Percentiles rank a stretch among this genome's conserved stretches.
Evolutionary conservation across 2,113 vertebrate genomes (phyloP).

Genomic region (Heterotilapia buettikoferi): DNA sequence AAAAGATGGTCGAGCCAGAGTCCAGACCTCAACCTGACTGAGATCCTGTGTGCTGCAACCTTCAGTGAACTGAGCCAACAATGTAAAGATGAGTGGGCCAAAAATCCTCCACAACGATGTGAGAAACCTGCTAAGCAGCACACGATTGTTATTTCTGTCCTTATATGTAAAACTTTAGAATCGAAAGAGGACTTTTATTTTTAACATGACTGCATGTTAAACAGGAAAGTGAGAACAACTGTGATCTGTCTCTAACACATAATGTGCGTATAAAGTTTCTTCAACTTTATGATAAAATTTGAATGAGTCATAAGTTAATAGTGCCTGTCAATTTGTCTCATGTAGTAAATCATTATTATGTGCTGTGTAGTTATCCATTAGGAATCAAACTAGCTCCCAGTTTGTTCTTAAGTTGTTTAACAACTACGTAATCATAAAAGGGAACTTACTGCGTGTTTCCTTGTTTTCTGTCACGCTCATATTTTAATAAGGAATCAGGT

Average conservation of each 20-base stretch:
- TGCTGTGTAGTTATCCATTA: background rate
- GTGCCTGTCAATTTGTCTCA: background rate
- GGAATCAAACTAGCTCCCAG: background rate
- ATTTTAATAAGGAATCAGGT: background rate
- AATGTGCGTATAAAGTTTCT: background rate
- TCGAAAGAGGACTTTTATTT: background rate
- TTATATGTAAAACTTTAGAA: background rate
- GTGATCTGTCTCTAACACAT: background rate
- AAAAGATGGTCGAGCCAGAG: background rate
- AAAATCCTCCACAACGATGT: background rate
- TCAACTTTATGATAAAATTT: background rate
- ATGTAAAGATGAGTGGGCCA: background rate
- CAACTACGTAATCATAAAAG: background rate
- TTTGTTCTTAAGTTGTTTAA: background rate
- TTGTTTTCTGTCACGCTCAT: background rate
- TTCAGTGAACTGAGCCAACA: background rate
- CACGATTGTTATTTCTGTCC: background rate
- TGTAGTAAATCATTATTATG: background rate
- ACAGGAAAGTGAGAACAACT: background rate
- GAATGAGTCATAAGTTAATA: fast-evolving
- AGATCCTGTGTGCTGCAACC: background rate
- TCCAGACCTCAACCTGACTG: background rate
- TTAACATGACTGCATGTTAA: fast-evolving
- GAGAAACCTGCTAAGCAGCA: background rate
- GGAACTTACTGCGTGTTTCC: fast-evolving